Conservation (phyloP, 2,888 invertebrate genomes). For the Ormyrus labotus region DNA sequence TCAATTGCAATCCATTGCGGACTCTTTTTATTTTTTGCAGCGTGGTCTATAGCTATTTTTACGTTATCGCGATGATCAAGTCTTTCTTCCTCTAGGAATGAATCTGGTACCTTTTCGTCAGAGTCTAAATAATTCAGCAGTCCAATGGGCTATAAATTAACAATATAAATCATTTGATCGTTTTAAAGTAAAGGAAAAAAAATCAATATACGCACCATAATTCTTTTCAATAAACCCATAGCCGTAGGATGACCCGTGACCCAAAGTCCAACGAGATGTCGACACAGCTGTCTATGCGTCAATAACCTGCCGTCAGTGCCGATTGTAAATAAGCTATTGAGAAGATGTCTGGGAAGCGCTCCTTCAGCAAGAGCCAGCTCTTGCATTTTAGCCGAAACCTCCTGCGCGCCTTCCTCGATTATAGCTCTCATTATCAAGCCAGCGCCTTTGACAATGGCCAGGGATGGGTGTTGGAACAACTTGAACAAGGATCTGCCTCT, state of each 20-base stretch:
- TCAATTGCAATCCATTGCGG: slow-evolving; percentile 85
- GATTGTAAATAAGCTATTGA: slow-evolving; percentile 91
- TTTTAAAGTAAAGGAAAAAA: not conserved
- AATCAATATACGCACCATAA: slow-evolving; percentile 82
- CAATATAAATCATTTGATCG: not conserved
- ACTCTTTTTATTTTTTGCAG: slow-evolving; percentile 82
- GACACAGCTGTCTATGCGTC: slow-evolving; percentile 93
- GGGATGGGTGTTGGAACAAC: slow-evolving; percentile 95
- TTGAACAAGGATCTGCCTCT: slow-evolving; percentile 94
- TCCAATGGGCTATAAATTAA: slow-evolving; percentile 87
- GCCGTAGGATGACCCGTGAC: slow-evolving; percentile 95
- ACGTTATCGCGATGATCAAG: slow-evolving; percentile 93
- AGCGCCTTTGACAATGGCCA: slow-evolving; percentile 98
- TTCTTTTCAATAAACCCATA: slow-evolving; percentile 88
- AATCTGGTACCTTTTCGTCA: slow-evolving; percentile 87
- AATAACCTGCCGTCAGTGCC: slow-evolving; percentile 88
- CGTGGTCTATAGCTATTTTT: slow-evolving; percentile 91
- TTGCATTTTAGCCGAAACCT: slow-evolving; percentile 95
- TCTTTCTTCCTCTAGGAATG: slow-evolving; percentile 83
- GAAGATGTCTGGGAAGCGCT: slow-evolving; percentile 93
- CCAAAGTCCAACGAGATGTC: slow-evolving; percentile 97
- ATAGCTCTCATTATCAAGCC: slow-evolving; percentile 97
- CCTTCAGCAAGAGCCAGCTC: slow-evolving; percentile 97
- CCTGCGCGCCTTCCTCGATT: slow-evolving; percentile 97
- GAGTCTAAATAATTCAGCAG: slow-evolving; percentile 93